A percentile compares a stretch with the other conserved stretches of the same genome.
phyloP scores from a whole-genome alignment of 2,797 vertebrate species.

The Danio jaintianensis region DNA sequence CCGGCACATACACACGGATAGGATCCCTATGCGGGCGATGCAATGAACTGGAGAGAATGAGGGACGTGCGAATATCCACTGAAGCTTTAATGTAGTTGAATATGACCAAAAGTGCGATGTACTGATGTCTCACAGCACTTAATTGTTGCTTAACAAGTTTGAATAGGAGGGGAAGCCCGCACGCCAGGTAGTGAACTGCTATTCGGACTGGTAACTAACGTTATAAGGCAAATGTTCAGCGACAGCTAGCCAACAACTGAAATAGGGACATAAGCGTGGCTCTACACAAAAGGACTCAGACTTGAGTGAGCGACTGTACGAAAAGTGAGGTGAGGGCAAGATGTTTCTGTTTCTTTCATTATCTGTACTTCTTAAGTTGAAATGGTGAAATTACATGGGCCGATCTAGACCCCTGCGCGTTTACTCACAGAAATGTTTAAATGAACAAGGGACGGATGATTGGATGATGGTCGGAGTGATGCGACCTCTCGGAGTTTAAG shows the following conservation, averaged over 20 bases:
- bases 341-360: slow-evolving; percentile 25
- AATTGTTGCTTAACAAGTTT: slow-evolving; percentile 64
- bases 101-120: neutral
- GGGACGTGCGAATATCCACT: slow-evolving; percentile 50
- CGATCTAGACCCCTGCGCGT: slow-evolving; percentile 42
- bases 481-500: slow-evolving; percentile 49
- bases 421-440: slow-evolving; percentile 34
- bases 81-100: slow-evolving; percentile 51
- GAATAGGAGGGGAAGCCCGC: slow-evolving; percentile 53
- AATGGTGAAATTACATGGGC: neutral
- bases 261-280: slow-evolving; percentile 59
- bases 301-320: slow-evolving; percentile 54
- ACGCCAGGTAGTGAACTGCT: slow-evolving; percentile 71
- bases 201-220: slow-evolving; percentile 73
- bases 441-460: slow-evolving; percentile 2
- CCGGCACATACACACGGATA: slow-evolving; percentile 65
- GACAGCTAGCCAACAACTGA: slow-evolving; percentile 71
- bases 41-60: slow-evolving; percentile 70
- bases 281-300: slow-evolving; percentile 66
- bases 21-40: slow-evolving; percentile 65
- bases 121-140: neutral
- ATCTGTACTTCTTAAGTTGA: slow-evolving; percentile 37
- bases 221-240: slow-evolving; percentile 69
- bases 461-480: neutral
- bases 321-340: slow-evolving; percentile 58